Evolutionary conservation across 2,113 vertebrate genomes (phyloP).

Genomic region (Crotalus tigris): DNA sequence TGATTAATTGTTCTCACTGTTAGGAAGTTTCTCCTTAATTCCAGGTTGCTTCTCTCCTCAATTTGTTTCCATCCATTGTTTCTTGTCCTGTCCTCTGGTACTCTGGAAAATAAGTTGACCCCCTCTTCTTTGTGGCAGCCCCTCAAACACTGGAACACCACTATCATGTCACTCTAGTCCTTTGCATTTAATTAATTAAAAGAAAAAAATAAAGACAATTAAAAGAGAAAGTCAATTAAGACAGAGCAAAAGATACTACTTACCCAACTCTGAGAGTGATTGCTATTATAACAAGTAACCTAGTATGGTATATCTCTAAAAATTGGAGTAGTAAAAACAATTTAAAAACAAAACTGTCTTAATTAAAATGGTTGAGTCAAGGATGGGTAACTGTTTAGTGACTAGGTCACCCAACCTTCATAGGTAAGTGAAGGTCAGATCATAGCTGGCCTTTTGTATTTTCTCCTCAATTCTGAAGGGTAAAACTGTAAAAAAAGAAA

Average conservation of each 20-base stretch:
- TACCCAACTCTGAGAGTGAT: background rate
- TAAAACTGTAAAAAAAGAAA: background rate
- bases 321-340: background rate
- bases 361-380: background rate
- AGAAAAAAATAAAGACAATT: background rate
- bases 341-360: background rate
- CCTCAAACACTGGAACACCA: background rate
- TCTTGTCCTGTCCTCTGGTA: too few relatives aligned
- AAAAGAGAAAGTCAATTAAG: background rate
- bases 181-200: too few relatives aligned
- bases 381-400: background rate
- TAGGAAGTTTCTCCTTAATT: too few relatives aligned
- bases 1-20: too few relatives aligned
- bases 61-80: too few relatives aligned
- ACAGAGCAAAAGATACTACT: background rate
- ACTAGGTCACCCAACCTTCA: background rate
- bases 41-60: too few relatives aligned
- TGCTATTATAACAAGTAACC: background rate
- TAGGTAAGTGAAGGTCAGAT: background rate
- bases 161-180: too few relatives aligned
- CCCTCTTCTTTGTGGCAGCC: background rate
- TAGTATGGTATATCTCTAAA: background rate
- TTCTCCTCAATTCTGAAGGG: background rate
- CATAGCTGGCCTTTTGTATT: background rate
- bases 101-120: background rate